phyloP scores from a whole-genome alignment of 2,888 invertebrate genomes.

The Eupithecia centaureata region DNA sequence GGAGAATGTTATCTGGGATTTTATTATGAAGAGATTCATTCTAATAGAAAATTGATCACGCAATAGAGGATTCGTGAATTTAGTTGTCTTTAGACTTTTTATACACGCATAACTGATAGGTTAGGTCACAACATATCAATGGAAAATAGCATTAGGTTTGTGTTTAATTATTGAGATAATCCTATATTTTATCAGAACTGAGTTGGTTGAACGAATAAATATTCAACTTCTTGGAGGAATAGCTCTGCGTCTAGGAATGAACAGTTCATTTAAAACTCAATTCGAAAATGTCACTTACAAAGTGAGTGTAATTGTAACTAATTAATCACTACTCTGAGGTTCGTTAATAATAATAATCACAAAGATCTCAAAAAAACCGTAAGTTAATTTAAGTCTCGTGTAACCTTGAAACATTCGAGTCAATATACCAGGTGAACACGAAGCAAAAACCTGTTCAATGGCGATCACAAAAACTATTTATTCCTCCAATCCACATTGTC shows the following conservation, averaged over 20 bases:
- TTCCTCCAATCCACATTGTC: constrained; percentile 40
- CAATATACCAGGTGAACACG: constrained; percentile 36
- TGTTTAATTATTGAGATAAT: not conserved
- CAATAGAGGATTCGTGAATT: not conserved
- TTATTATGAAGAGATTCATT: not conserved
- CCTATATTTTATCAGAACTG: no score
- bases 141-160: not conserved
- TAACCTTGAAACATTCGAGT: constrained; percentile 36
- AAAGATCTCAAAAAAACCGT: not conserved
- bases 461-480: constrained; percentile 31
- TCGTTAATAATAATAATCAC: not conserved
- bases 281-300: not conserved
- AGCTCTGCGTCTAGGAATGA: no score
- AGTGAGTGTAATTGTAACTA: not conserved
- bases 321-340: not conserved
- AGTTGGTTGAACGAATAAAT: no score
- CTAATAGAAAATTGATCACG: constrained; percentile 1
- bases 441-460: constrained; percentile 39
- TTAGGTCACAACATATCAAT: constrained; percentile 2
- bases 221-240: no score
- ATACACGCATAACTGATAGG: not conserved
- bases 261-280: no score
- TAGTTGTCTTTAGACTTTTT: not conserved
- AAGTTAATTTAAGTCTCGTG: constrained; percentile 3
- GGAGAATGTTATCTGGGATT: constrained; percentile 1